Evolutionary conservation across 1,140 invertebrate species (phyloP), one percentile per base, ranked within the genome.

Genomic region (Drosophila rufa): DNA sequence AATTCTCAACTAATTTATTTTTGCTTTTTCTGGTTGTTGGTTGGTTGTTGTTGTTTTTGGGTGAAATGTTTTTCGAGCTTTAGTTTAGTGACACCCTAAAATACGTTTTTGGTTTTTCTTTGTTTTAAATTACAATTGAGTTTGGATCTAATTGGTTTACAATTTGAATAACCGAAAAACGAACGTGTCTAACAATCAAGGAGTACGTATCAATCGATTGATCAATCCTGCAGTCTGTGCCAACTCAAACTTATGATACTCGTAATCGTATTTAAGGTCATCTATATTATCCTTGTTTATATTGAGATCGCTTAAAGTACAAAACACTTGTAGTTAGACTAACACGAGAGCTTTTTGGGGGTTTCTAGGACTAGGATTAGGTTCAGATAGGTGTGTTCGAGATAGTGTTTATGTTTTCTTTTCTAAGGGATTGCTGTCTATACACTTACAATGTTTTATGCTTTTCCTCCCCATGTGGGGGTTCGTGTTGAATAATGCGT

Each of bases 1-100:
- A 91, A 91, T 85, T 90, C 76, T 90, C 86, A 90, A 90, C 85
- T 91, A 90, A 90, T 91, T 90, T 90, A 82, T 85, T 90, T 83
- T 81, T 80, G 65, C 68, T 67, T 62, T 61, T 79, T 79, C 62
- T 80, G 78, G 51, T 79, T 75, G 50, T 38, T 70, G 51, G 22
- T 25, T 25, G 22, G 22, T 25, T 25, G 22, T 25, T 25, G 22
- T 25, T 25, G 22, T 25, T 25, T 70, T 71, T 77, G 76, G 67
- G 76, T 79, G 76, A 75, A 73, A 73, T 60, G 55, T 40, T 67
- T 56, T 75, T 75, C 64, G 59, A 86, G 79, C 66, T 67, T 87
- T 86, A 87, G 77, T 79, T 82, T 82, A 65, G 68, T 80, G 83
- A 90, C 82, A 85, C 79, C 71, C 75, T 90, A 90, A 90, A 90